phyloP scores from a whole-genome alignment of 2,113 vertebrate species.

The Toxotes chatareus region DNA sequence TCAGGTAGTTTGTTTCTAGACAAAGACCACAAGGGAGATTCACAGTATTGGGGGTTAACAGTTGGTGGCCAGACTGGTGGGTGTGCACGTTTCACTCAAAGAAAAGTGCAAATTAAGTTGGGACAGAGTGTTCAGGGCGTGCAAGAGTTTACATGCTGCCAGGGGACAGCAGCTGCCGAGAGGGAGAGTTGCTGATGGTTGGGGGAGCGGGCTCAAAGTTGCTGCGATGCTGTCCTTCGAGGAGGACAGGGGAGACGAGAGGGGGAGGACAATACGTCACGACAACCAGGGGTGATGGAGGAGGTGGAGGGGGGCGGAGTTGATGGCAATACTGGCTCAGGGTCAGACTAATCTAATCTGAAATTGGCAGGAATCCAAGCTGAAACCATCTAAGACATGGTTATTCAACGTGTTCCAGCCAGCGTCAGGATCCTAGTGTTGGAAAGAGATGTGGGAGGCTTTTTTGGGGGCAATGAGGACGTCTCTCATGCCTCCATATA shows the following conservation, averaged over 20 bases:
- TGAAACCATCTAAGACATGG: slow-evolving; percentile 37
- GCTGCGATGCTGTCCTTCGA: slow-evolving; percentile 59
- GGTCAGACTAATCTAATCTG: slow-evolving; percentile 59
- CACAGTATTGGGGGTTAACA: slow-evolving; percentile 81
- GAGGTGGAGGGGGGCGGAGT: neutral
- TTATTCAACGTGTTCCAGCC: slow-evolving; percentile 43
- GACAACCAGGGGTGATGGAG: slow-evolving; percentile 3
- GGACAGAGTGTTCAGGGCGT: slow-evolving; percentile 50
- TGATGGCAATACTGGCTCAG: slow-evolving; percentile 49
- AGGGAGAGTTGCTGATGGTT: slow-evolving; percentile 15
- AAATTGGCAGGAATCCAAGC: slow-evolving; percentile 50
- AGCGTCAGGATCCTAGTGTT: slow-evolving; percentile 25
- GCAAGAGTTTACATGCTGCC: slow-evolving; percentile 43
- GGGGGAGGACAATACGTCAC: slow-evolving; percentile 34
- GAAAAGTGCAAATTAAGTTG: slow-evolving; percentile 73
- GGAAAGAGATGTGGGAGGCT: slow-evolving; percentile 28
- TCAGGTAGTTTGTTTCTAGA: slow-evolving; percentile 69
- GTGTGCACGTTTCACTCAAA: slow-evolving; percentile 62
- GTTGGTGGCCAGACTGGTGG: slow-evolving; percentile 70
- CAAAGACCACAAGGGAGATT: slow-evolving; percentile 72
- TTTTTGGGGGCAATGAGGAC: slow-evolving; percentile 13
- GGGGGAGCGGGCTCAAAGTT: slow-evolving; percentile 23
- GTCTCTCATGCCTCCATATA: slow-evolving; percentile 88
- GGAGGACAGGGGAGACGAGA: slow-evolving; percentile 39
- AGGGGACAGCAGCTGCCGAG: slow-evolving; percentile 44